phyloP scores from a whole-genome alignment of 2,797 vertebrate species.

The Rhadinocentrus ornatus region DNA sequence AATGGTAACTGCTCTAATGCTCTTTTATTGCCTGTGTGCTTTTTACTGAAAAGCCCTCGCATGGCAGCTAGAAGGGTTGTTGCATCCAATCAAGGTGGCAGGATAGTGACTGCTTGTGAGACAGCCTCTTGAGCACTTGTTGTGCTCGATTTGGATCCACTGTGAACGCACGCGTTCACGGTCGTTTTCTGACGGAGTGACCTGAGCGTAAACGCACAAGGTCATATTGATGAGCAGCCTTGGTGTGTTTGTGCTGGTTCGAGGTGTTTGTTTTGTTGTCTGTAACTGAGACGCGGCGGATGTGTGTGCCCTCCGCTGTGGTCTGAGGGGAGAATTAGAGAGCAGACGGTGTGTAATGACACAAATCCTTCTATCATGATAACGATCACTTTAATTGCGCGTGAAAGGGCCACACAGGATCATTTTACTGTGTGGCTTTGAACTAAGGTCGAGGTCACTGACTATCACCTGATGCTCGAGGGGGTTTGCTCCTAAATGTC shows the following conservation, averaged over 20 bases:
- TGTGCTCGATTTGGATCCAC: slow-evolving; percentile 60
- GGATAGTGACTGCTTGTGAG: slow-evolving; percentile 49
- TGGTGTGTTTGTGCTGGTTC: slow-evolving; percentile 24
- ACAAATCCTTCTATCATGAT: slow-evolving; percentile 47
- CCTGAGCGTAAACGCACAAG: slow-evolving; percentile 71
- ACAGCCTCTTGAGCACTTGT: slow-evolving; percentile 76
- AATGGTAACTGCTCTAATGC: slow-evolving; percentile 42
- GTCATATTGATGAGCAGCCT: slow-evolving; percentile 54
- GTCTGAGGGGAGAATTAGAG: slow-evolving; percentile 50
- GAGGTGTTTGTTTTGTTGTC: slow-evolving; percentile 39
- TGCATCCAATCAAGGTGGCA: slow-evolving; percentile 58
- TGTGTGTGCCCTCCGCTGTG: slow-evolving; percentile 46
- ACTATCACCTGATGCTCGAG: slow-evolving; percentile 77
- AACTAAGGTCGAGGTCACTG: slow-evolving; percentile 74
- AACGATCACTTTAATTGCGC: slow-evolving; percentile 33
- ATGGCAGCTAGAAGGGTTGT: slow-evolving; percentile 39
- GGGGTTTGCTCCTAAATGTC: slow-evolving; percentile 48
- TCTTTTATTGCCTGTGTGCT: slow-evolving; percentile 39
- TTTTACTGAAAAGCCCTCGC: slow-evolving; percentile 30
- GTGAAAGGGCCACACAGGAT: slow-evolving; percentile 24
- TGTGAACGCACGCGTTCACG: slow-evolving; percentile 18
- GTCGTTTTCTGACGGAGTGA: slow-evolving; percentile 56
- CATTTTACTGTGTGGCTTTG: slow-evolving; percentile 42
- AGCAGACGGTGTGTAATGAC: slow-evolving; percentile 71
- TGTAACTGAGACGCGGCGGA: slow-evolving; percentile 47